phyloP scores from a whole-genome alignment of 2,113 vertebrate species.

The Heterochromis multidens region DNA sequence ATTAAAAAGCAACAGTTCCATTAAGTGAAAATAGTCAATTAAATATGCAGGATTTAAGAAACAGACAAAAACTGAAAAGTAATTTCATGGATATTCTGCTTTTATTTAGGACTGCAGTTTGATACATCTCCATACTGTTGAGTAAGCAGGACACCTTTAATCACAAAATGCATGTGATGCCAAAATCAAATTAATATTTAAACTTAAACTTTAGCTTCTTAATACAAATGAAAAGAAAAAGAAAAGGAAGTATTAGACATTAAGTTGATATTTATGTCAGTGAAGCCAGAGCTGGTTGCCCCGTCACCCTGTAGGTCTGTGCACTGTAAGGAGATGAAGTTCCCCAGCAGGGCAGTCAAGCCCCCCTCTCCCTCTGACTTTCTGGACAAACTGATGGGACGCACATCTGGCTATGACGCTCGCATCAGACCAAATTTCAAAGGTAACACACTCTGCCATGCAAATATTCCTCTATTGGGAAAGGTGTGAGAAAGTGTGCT shows the following conservation, averaged over 20 bases:
- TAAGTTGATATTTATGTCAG: not conserved
- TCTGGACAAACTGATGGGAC: conserved; percentile 95
- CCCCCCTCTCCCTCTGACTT: conserved; percentile 90
- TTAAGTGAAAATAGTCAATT: not conserved
- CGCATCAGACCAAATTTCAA: conserved; percentile 96
- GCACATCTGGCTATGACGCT: conserved; percentile 91
- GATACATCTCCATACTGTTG: not conserved
- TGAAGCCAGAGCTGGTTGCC: not conserved
- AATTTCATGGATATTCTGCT: not conserved
- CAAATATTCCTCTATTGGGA: not conserved
- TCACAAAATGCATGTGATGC: not conserved
- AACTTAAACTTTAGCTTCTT: not conserved
- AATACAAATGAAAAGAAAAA: not conserved
- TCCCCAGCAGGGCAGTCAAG: conserved; percentile 68
- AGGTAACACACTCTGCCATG: conserved; percentile 73
- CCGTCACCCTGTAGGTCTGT: conserved; percentile 71
- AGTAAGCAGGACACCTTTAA: not conserved
- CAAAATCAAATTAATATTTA: not conserved
- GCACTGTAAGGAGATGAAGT: conserved; percentile 81
- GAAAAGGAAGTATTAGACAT: not conserved
- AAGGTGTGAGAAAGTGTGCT: conserved; percentile 27
- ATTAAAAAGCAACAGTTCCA: not conserved
- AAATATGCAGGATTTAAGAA: not conserved
- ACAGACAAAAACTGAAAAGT: not conserved
- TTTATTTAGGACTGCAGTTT: not conserved